phyloP scores from a whole-genome alignment of 2,797 vertebrate genomes.

The Neoniphon sammara region DNA sequence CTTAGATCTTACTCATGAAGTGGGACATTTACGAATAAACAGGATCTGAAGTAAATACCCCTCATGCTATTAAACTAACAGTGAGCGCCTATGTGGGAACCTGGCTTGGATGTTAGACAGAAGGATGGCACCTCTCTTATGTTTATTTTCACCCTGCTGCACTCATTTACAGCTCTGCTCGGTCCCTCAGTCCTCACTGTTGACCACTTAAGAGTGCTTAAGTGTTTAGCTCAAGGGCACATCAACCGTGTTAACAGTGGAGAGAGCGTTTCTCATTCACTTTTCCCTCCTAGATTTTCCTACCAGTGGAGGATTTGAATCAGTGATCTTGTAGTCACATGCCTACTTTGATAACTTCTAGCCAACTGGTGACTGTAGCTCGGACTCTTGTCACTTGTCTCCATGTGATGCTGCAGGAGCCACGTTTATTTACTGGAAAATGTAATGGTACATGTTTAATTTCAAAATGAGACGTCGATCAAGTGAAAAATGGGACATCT shows the following conservation, averaged over 20 bases:
- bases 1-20: conserved; percentile 8
- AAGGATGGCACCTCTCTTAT: neutral
- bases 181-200: neutral
- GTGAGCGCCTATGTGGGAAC: conserved; percentile 4
- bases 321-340: no score
- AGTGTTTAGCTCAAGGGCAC: neutral
- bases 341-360: no score
- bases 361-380: no score
- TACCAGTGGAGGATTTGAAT: neutral
- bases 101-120: neutral
- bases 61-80: conserved; percentile 15
- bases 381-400: no score
- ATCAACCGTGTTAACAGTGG: neutral
- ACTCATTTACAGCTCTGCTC: no score
- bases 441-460: no score
- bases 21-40: conserved; percentile 21
- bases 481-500: no score
- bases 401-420: no score
- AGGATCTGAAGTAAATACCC: conserved; percentile 9
- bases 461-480: no score
- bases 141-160: no score
- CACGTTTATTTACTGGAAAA: no score
- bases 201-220: neutral
- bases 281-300: neutral
- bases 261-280: neutral